Evolutionary conservation across 2,888 invertebrate genomes (phyloP).

Genomic region (Oxytorus armatus): DNA sequence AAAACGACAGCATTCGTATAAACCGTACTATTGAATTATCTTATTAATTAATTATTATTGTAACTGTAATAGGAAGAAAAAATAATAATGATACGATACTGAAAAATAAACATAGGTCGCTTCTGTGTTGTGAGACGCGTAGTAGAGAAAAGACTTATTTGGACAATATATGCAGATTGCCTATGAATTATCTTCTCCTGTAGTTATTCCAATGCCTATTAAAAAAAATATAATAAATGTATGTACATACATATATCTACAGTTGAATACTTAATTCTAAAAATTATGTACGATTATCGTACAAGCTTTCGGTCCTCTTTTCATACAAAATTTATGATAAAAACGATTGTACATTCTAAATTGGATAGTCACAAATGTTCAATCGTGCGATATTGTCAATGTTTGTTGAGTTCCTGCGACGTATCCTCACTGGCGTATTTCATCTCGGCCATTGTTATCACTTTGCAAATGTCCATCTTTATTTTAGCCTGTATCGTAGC

Average conservation of each 20-base stretch:
- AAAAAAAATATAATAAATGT: slow-evolving; percentile 35
- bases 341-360: not conserved
- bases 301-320: too few species aligned
- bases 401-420: not conserved
- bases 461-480: slow-evolving; percentile 81
- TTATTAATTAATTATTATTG: slow-evolving; percentile 62
- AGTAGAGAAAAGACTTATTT: slow-evolving; percentile 63
- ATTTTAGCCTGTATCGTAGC: slow-evolving; percentile 79
- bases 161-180: slow-evolving; percentile 53
- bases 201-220: slow-evolving; percentile 13
- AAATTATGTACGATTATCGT: too few species aligned
- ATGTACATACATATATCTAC: slow-evolving; percentile 33
- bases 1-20: slow-evolving; percentile 49
- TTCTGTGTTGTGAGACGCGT: slow-evolving; percentile 68
- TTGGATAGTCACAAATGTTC: not conserved
- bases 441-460: slow-evolving; percentile 80
- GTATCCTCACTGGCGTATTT: slow-evolving; percentile 63
- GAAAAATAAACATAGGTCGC: slow-evolving; percentile 67
- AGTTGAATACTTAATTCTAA: too few species aligned
- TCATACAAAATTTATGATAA: not conserved
- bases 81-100: slow-evolving; percentile 59
- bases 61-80: slow-evolving; percentile 68
- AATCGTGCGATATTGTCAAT: slow-evolving; percentile 18
- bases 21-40: slow-evolving; percentile 63
- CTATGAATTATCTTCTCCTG: slow-evolving; percentile 25